phyloP scores from a whole-genome alignment of 1,140 invertebrate species.

The Nixonia krombeini region DNA sequence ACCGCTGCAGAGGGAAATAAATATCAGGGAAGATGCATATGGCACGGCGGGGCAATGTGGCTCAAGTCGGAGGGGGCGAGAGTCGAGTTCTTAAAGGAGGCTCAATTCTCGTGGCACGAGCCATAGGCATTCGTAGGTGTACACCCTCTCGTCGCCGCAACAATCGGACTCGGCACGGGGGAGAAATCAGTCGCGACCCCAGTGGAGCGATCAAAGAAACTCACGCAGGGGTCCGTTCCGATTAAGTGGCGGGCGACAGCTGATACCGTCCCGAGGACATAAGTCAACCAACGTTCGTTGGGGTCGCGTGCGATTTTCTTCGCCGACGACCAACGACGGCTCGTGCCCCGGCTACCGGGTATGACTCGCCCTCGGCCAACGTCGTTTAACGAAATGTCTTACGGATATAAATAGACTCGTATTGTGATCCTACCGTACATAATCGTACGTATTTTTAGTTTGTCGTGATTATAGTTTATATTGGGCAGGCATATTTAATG shows the following conservation, averaged over 20 bases:
- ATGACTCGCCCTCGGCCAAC: no score
- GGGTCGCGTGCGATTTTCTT: conserved; percentile 45
- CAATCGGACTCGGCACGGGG: conserved; percentile 47
- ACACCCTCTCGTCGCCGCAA: conserved; percentile 45
- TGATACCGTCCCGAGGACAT: conserved; percentile 59
- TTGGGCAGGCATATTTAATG: no score
- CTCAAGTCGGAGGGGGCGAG: no score
- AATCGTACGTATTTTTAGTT: no score
- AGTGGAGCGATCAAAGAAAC: conserved; percentile 41
- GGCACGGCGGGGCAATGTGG: no score
- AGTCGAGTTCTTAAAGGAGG: conserved; percentile 2
- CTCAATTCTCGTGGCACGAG: conserved; percentile 29
- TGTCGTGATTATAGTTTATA: no score
- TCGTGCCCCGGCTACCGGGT: no score
- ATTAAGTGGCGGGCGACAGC: conserved; percentile 64
- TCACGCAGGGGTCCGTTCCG: conserved; percentile 50
- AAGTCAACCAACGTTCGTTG: conserved; percentile 67
- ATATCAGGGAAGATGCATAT: no score
- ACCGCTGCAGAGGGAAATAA: no score
- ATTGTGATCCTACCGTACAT: no score
- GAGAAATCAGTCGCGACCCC: conserved; percentile 52
- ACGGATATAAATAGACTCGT: no score
- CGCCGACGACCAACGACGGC: conserved; percentile 7
- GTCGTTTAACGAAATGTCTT: no score
- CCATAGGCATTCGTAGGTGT: conserved; percentile 47